Evolutionary conservation across 2,888 invertebrate species (phyloP), one percentile per base, ranked within the genome.

Genomic region (Drosophila setosimentum): DNA sequence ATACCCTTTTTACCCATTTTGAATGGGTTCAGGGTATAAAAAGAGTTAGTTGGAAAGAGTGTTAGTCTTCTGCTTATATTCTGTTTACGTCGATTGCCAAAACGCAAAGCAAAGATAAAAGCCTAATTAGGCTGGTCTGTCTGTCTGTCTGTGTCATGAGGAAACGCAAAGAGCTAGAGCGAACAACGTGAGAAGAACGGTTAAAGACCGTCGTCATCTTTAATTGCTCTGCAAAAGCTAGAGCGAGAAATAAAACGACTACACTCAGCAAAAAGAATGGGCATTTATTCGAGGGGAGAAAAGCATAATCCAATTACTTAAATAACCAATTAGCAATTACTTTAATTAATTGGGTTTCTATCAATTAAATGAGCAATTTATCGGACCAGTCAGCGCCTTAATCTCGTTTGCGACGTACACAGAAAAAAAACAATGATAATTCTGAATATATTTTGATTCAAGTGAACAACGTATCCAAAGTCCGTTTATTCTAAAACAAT

Each of bases 51-150:
- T 78, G 66, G 74, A 54, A 62, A 65, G 65, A 65, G 32, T 33
- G 42, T 53, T 60, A 35, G 33, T 57, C 32, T 42, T 3, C 10
- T 62, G n/a, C 35, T 55, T 54, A 53, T 66, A 58, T 58, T 69
- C 57, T 71, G 62, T 68, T 63, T 53, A 45, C 45, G 32, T 2
- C 48, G 59, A 55, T 68, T 73, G 79, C 78, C 62, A 61, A 82
- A 83, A 69, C 59, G 63, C 54, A 68, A 73, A 51, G 30, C 49
- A 63, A 21, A 78, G 67, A 82, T 78, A 71, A 82, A 66, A 57
- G 66, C 67, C 80, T 85, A 87, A 84, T 82, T 87, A 82, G 68
- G 18, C 7, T 18, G 7, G 35, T 35, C 35, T 18, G 18, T 16
- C 32, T 32, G 60, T 55, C 58, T 58, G 54, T 24, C 40, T 24